Percentiles rank a stretch among this genome's conserved stretches.
phyloP scores from a whole-genome alignment of 1,140 invertebrate genomes.

The Drosophila athabasca region DNA sequence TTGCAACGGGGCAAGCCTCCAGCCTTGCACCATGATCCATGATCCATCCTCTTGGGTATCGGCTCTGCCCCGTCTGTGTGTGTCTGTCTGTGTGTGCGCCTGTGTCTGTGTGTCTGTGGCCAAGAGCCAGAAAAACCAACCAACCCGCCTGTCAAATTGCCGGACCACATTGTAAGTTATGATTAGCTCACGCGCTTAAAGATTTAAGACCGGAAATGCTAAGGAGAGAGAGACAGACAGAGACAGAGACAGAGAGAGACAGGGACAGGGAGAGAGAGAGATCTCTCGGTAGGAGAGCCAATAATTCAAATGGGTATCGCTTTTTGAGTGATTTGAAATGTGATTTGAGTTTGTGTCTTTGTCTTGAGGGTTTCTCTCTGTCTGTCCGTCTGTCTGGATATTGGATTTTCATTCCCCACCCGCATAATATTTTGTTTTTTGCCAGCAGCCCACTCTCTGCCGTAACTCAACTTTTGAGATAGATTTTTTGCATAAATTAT shows the following conservation, averaged over 20 bases:
- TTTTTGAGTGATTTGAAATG: constrained; percentile 79
- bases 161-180: constrained; percentile 82
- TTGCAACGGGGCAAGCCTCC: constrained; percentile 56
- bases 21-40: constrained; percentile 67
- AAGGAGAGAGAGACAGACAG: no score
- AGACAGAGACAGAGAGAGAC: not conserved
- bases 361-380: no score
- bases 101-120: constrained; percentile 3
- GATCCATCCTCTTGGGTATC: constrained; percentile 34
- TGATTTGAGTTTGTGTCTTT: constrained; percentile 49
- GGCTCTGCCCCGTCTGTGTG: not conserved
- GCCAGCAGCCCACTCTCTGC: constrained; percentile 46
- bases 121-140: constrained; percentile 9
- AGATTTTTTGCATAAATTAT: constrained; percentile 69
- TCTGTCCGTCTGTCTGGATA: constrained; percentile 44
- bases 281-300: constrained; percentile 29
- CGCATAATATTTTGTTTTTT: constrained; percentile 54
- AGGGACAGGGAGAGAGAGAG: constrained; percentile 3
- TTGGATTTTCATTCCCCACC: constrained; percentile 61
- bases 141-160: constrained; percentile 74
- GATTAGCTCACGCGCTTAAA: constrained; percentile 79
- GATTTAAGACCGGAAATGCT: constrained; percentile 79
- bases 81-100: constrained; percentile 12
- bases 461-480: constrained; percentile 21
- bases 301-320: constrained; percentile 80